Evolutionary conservation across 2,888 invertebrate genomes (phyloP), one percentile per base, ranked within the genome.

Genomic region (Pseudococcus viburni): DNA sequence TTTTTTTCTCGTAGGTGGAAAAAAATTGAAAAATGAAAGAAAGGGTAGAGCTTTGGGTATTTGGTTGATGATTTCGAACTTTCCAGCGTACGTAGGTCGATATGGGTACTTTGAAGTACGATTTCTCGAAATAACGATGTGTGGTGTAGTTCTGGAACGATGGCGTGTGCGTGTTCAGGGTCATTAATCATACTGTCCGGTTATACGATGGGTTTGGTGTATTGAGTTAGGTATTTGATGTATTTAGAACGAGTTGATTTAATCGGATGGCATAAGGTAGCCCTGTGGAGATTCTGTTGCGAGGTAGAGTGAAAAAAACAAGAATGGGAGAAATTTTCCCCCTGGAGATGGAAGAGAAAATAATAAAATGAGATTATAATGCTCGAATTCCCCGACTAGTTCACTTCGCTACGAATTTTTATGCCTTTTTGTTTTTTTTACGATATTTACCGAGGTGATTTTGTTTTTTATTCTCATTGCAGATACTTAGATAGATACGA

Each of bases 401-500:
- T 59, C n/a, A 8, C 5, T 59, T 59, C 19, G 19, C 9, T 59
- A 1, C n/a, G 19, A 5, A 19, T 59, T n/a, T 59, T 51, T 26
- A 42, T 80, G 42, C 80, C 19, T 80, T 15, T 8, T 42, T 42
- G 26, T 1, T 1, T 11, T 80, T 42, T 80, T 80, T 42, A 26
- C n/a, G n/a, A 42, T 42, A 4, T 42, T 73, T 73, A 22, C n/a
- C 1, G 0, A 39, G 9, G 42, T 80, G 17, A 77, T 33, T 77
- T 73, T 22, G 4, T 42, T 80, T 19, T 73, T 19, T 46, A 64
- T 59, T 86, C 68, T 17, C 8, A 89, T 86, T 91, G 46, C 92
- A 94, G 94, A 91, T 94, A 94, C 92, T 93, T 97, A 92, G 95
- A 95, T 91, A 95, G 97, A 91, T 99, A 97, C 93, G 98, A 99